Percentiles rank a stretch among this genome's conserved stretches.
These are phyloP conservation scores for Lasius fuliginosus DNA, from an alignment of 2,888 invertebrate species.

Conservation along the genomic window DNA sequence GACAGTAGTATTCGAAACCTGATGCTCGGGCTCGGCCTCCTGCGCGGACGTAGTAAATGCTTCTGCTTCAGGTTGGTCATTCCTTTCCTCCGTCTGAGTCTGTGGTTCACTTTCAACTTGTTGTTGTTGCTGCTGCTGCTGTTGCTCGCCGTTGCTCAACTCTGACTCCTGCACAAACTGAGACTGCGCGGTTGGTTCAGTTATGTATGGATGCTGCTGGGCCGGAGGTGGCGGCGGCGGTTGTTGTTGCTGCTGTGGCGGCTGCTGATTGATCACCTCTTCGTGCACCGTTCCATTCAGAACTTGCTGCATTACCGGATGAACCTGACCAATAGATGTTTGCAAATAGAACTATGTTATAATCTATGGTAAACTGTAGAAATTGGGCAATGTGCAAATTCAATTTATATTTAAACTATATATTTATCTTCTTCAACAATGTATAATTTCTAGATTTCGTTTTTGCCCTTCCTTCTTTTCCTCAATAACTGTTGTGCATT, in stretches of 20 bases:
- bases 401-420: not conserved
- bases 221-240: conserved; percentile 74
- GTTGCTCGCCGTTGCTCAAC: conserved; percentile 71
- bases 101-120: conserved; percentile 81
- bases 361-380: not conserved
- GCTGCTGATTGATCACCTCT: conserved; percentile 83
- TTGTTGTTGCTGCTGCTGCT: conserved; percentile 56
- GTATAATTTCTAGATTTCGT: not conserved
- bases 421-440: not conserved
- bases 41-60: conserved; percentile 81
- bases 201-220: conserved; percentile 80
- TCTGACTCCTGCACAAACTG: conserved; percentile 84
- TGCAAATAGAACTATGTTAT: not conserved
- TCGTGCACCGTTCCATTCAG: conserved; percentile 85
- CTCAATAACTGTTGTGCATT: not conserved
- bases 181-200: conserved; percentile 79
- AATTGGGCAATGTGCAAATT: not conserved
- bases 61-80: conserved; percentile 82
- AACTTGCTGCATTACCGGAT: conserved; percentile 83
- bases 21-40: conserved; percentile 85
- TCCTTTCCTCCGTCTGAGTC: conserved; percentile 80
- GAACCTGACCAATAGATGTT: conserved; percentile 74
- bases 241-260: conserved; percentile 76
- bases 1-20: conserved; percentile 85
- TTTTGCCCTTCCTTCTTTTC: not conserved